Percentiles rank a stretch among this genome's conserved stretches.
Evolutionary conservation across 2,113 vertebrate genomes (phyloP).

Genomic region (Chlamydotis undulata): DNA sequence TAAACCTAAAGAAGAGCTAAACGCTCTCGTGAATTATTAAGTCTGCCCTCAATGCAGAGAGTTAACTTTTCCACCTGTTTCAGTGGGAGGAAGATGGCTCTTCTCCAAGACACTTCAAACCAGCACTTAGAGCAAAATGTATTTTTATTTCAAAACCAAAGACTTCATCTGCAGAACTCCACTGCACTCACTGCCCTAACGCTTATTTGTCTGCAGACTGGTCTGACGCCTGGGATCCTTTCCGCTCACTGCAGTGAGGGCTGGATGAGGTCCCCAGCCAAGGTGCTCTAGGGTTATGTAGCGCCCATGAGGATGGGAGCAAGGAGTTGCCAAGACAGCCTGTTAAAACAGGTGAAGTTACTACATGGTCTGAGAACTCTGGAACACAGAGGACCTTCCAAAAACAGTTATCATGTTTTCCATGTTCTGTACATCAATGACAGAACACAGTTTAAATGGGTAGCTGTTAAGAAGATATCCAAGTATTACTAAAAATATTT

Average conservation of each 20-base stretch:
- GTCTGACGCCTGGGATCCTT: background rate
- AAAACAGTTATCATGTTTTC: conserved; percentile 6
- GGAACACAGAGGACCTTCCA: conserved; percentile 7
- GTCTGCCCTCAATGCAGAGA: background rate
- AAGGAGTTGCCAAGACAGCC: conserved; percentile 9
- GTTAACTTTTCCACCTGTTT: conserved; percentile 58
- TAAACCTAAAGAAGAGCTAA: background rate
- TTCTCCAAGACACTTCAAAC: conserved; percentile 47
- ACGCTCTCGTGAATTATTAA: background rate
- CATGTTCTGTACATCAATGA: background rate
- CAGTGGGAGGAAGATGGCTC: conserved; percentile 49
- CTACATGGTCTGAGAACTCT: background rate
- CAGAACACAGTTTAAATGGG: background rate
- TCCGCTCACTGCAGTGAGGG: background rate
- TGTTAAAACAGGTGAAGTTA: background rate
- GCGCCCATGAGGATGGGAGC: background rate
- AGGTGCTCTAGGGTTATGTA: background rate
- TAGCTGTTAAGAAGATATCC: background rate
- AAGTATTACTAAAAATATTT: background rate
- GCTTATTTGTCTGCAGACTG: background rate
- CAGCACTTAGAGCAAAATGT: conserved; percentile 12
- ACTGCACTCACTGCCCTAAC: background rate
- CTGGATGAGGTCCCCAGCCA: background rate
- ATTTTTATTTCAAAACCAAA: conserved; percentile 12
- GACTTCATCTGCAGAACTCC: conserved; percentile 17